phyloP scores from a whole-genome alignment of 2,113 vertebrate genomes.

The Pseudorasbora parva region DNA sequence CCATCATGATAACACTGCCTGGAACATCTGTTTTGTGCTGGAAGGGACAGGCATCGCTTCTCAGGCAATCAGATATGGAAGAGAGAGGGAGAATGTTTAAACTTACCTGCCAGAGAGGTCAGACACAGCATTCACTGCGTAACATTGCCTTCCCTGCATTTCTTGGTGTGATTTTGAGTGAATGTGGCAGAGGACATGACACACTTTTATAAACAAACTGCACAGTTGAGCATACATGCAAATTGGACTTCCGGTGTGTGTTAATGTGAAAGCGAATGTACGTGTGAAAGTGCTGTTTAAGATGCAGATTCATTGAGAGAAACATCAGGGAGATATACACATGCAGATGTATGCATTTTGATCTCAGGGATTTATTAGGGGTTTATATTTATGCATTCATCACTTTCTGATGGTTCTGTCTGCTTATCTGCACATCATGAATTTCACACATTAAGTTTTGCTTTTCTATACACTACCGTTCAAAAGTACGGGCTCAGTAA shows the following conservation, averaged over 20 bases:
- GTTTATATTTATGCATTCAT: slow-evolving; percentile 78
- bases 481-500: neutral
- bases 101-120: slow-evolving; percentile 35
- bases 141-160: slow-evolving; percentile 9
- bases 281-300: neutral
- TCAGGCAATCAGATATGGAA: slow-evolving; percentile 65
- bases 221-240: neutral
- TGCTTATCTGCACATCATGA: slow-evolving; percentile 73
- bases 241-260: neutral
- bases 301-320: too few species aligned
- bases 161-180: neutral
- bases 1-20: slow-evolving; percentile 72
- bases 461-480: neutral
- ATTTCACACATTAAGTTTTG: slow-evolving; percentile 43
- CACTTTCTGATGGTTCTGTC: slow-evolving; percentile 72
- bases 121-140: slow-evolving; percentile 13
- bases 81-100: slow-evolving; percentile 58
- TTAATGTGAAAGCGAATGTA: neutral
- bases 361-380: slow-evolving; percentile 66
- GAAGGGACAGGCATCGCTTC: slow-evolving; percentile 66
- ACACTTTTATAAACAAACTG: neutral
- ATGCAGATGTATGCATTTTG: slow-evolving; percentile 69
- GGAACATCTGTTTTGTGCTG: slow-evolving; percentile 77
- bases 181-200: neutral
- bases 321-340: neutral